Conservation (phyloP, 1,140 invertebrate species). For the Coptotermes formosanus region DNA sequence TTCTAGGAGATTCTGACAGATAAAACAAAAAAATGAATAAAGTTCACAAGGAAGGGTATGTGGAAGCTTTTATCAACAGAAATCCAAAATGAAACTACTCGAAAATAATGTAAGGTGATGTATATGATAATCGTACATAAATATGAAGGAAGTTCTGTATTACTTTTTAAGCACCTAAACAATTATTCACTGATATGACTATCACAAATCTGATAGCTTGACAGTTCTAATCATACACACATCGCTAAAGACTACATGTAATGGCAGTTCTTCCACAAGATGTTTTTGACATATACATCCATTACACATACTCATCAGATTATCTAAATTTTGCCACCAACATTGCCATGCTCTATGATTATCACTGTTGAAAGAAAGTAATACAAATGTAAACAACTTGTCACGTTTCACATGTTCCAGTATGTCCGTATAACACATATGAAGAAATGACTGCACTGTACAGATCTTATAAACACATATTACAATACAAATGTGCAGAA, state of each 20-base stretch:
- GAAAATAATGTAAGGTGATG: background rate
- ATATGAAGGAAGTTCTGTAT: background rate
- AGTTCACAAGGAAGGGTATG: background rate
- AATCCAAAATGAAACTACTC: background rate
- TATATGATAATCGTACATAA: background rate
- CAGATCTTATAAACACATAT: background rate
- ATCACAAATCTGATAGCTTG: background rate
- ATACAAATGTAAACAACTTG: background rate
- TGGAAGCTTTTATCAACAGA: background rate
- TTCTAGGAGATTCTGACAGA: constrained; percentile 23
- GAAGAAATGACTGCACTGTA: background rate
- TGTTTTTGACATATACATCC: background rate
- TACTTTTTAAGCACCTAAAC: background rate
- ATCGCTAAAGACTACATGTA: constrained; percentile 13
- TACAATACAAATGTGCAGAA: background rate
- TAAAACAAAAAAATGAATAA: background rate
- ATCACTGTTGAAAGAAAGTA: constrained; percentile 17
- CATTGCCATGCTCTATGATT: constrained; percentile 10
- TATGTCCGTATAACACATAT: background rate
- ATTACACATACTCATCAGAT: background rate
- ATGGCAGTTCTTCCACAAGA: background rate
- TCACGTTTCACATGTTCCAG: background rate
- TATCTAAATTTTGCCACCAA: constrained; percentile 1
- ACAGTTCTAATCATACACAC: background rate
- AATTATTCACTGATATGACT: background rate